Evolutionary conservation across 2,113 vertebrate species (phyloP).

Genomic region (Bagarius yarrelli): DNA sequence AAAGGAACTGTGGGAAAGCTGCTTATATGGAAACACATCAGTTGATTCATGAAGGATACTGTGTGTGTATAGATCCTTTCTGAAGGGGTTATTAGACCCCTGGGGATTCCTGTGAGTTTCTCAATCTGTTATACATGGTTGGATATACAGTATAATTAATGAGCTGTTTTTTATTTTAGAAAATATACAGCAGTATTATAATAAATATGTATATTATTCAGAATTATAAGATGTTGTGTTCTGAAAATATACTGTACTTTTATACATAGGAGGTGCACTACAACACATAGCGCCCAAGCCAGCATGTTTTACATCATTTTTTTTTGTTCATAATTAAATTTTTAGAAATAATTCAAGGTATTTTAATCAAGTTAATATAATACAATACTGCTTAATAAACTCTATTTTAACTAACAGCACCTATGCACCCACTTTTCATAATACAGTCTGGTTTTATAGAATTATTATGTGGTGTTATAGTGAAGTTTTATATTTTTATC

Average conservation of each 20-base stretch:
- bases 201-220: neutral
- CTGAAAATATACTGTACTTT: neutral
- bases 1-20: slow-evolving; percentile 5
- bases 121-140: neutral
- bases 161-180: neutral
- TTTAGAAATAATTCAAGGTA: too few species aligned
- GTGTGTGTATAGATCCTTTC: neutral
- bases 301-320: neutral
- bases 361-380: too few species aligned
- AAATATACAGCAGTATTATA: neutral
- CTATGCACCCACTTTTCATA: neutral
- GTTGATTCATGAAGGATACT: neutral
- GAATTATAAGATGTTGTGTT: neutral
- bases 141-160: neutral
- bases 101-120: neutral
- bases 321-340: neutral
- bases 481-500: too few species aligned
- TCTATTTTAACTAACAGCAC: neutral
- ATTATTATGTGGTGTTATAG: too few species aligned
- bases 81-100: slow-evolving; percentile 9
- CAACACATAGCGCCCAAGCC: neutral
- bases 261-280: neutral
- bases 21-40: neutral
- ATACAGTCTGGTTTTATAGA: too few species aligned
- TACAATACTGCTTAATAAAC: neutral